phyloP scores from a whole-genome alignment of 2,113 vertebrate genomes.

The Mionectes macconnelli region DNA sequence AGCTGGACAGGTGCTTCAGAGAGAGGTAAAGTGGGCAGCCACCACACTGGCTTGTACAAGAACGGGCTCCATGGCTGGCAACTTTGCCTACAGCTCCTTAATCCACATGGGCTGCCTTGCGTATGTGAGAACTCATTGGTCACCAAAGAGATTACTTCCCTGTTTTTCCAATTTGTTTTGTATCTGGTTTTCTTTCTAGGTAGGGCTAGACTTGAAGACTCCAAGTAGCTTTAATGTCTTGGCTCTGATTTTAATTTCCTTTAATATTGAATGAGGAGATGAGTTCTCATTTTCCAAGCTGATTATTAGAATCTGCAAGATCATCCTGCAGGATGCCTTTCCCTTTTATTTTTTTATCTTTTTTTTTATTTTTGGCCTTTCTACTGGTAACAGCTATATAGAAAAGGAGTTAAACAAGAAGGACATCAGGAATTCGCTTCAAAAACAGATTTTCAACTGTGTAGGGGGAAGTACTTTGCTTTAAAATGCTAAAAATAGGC shows the following conservation, averaged over 20 bases:
- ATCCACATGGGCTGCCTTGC: not conserved
- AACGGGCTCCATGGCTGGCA: not conserved
- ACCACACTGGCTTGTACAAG: not conserved
- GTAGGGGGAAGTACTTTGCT: not conserved
- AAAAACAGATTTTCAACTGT: not conserved
- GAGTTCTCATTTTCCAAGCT: conserved; percentile 37
- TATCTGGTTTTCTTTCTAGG: conserved; percentile 38
- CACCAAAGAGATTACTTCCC: not conserved
- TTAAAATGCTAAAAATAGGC: not conserved
- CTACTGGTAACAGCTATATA: not conserved
- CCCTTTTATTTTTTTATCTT: not conserved
- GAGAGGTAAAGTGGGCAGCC: not conserved
- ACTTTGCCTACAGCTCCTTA: not conserved
- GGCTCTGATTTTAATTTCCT: conserved; percentile 62
- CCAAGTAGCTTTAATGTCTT: conserved; percentile 46
- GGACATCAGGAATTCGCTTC: not conserved
- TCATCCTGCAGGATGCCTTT: conserved; percentile 13
- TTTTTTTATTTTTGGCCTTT: not conserved
- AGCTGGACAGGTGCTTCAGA: not conserved
- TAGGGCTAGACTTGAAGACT: conserved; percentile 45
- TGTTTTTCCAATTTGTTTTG: not conserved
- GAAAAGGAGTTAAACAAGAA: not conserved
- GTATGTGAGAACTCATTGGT: not conserved
- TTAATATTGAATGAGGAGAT: conserved; percentile 63
- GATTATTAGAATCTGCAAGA: conserved; percentile 39